Evolutionary conservation across 2,888 invertebrate genomes (phyloP).

Genomic region (Geophilus truncorum): DNA sequence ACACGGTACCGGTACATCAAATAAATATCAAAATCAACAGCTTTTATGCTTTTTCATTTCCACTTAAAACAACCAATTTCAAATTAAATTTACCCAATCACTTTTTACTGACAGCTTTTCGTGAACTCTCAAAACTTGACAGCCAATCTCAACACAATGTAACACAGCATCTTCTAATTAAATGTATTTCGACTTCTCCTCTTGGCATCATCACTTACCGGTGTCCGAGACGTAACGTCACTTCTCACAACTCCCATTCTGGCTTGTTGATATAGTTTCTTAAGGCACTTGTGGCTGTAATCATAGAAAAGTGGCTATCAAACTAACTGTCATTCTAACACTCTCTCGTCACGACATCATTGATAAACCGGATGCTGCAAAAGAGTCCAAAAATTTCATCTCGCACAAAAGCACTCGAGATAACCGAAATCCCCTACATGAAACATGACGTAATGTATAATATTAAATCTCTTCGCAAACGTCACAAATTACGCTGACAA

Average conservation of each 20-base stretch:
- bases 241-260: conserved; percentile 14
- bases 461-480: neutral
- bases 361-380: neutral
- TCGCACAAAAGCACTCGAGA: neutral
- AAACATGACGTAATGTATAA: neutral
- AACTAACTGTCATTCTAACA: neutral
- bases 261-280: conserved; percentile 2
- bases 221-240: conserved; percentile 30
- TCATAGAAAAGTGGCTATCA: neutral
- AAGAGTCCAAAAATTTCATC: neutral
- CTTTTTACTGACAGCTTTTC: no score
- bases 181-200: neutral
- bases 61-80: no score
- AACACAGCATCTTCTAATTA: neutral
- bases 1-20: no score
- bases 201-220: neutral
- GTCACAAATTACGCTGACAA: neutral
- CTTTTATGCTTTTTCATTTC: no score
- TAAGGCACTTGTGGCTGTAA: conserved; percentile 16
- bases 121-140: no score
- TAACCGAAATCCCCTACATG: neutral
- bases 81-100: no score
- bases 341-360: neutral
- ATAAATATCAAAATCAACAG: no score
- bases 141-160: neutral